These are phyloP conservation scores for Aythya baeri DNA, from an alignment of 2,113 vertebrate species.

Conservation along the genomic window DNA sequence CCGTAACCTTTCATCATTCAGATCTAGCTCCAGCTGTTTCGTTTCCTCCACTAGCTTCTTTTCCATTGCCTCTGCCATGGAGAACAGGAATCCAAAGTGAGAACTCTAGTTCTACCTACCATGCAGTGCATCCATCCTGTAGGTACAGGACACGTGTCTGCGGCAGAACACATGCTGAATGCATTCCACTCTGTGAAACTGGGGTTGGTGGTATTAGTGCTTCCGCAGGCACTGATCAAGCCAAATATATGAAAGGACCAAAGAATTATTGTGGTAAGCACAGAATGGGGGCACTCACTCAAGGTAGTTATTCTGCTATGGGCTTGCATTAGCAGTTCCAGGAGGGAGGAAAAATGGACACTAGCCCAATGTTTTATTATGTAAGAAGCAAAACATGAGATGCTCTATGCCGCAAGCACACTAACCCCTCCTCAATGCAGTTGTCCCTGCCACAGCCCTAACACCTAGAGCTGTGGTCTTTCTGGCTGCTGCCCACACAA, in stretches of 20 bases:
- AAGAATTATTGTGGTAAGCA: neutral
- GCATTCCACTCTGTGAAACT: neutral
- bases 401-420: neutral
- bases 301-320: neutral
- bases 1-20: constrained; percentile 94
- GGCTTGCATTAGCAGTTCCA: neutral
- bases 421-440: neutral
- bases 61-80: constrained; percentile 88
- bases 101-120: neutral
- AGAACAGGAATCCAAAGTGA: neutral
- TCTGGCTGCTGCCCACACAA: neutral
- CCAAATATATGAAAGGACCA: neutral
- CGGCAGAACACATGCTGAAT: neutral
- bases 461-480: neutral
- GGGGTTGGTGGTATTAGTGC: neutral
- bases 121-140: neutral
- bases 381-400: neutral
- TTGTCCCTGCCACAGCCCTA: neutral
- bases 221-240: neutral
- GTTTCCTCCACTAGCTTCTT: constrained; percentile 90
- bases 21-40: constrained; percentile 90
- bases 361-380: neutral
- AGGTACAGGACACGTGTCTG: neutral
- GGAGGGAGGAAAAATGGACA: neutral
- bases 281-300: neutral